These are phyloP conservation scores for Meganola albula DNA, from an alignment of 2,888 invertebrate species.

Conservation along the genomic window DNA sequence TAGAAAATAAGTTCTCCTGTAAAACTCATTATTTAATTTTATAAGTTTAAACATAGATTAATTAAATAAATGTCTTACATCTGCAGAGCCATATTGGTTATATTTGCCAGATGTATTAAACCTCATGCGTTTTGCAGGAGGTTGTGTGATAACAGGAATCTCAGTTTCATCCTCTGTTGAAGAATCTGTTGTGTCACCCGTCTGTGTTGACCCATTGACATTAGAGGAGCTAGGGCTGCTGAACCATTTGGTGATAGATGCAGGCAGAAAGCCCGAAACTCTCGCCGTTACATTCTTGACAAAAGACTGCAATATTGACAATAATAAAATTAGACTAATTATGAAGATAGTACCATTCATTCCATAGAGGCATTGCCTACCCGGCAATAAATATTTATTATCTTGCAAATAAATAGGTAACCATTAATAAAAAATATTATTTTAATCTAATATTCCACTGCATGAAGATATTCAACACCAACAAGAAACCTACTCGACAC, in stretches of 20 bases:
- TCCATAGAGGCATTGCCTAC: no score
- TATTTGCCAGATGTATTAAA: constrained; percentile 32
- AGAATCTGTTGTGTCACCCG: constrained; percentile 54
- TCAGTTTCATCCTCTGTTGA: constrained; percentile 58
- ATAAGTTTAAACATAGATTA: neutral
- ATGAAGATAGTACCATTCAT: no score
- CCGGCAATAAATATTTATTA: no score
- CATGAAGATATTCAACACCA: no score
- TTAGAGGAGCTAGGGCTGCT: constrained; percentile 46
- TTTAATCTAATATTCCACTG: no score
- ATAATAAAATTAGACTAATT: constrained; percentile 7
- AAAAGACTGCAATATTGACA: constrained; percentile 84
- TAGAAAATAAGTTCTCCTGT: constrained; percentile 10
- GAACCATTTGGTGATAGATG: constrained; percentile 78
- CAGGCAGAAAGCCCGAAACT: constrained; percentile 80
- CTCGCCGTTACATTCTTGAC: constrained; percentile 82
- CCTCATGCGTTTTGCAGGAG: constrained; percentile 64
- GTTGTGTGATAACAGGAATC: constrained; percentile 42
- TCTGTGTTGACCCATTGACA: constrained; percentile 57
- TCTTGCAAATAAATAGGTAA: no score
- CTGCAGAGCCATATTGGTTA: constrained; percentile 30
- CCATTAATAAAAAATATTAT: no score
- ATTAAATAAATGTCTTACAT: constrained; percentile 34
- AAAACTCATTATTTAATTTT: neutral
- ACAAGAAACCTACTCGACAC: no score